Conservation (phyloP, 2,113 vertebrate species). For the Oryctolagus cuniculus region DNA sequence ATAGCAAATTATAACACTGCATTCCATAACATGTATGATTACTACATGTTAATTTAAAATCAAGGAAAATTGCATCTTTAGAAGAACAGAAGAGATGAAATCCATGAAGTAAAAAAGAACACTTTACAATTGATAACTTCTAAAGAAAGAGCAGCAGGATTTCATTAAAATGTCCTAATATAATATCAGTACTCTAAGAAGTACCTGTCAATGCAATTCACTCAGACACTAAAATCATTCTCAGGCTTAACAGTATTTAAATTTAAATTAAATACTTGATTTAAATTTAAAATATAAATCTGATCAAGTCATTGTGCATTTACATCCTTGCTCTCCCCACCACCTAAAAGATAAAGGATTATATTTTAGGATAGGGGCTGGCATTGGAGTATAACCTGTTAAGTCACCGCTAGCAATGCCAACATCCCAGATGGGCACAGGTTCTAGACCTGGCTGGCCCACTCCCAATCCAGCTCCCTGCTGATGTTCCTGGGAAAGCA, state of each 20-base stretch:
- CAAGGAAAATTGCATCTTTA: constrained; percentile 17
- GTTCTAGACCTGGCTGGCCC: no score
- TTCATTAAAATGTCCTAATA: neutral
- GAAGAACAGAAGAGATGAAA: neutral
- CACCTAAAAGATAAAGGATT: neutral
- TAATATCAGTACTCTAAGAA: neutral
- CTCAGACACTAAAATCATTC: neutral
- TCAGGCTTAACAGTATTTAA: neutral
- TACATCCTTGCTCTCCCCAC: neutral
- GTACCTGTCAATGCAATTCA: neutral
- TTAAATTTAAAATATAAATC: neutral
- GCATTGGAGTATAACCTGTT: no score
- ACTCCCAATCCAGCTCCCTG: no score
- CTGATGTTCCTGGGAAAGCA: no score
- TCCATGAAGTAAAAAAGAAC: neutral
- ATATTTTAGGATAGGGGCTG: no score
- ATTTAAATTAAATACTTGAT: neutral
- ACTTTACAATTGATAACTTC: neutral
- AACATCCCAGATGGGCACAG: no score
- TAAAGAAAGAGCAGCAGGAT: neutral
- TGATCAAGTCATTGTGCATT: neutral
- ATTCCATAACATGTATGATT: no score
- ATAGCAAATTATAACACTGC: no score
- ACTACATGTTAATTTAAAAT: neutral
- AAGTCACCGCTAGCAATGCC: no score